Evolutionary conservation across 2,113 vertebrate species (phyloP), one percentile per base, ranked within the genome.

Genomic region (Pipra filicauda): DNA sequence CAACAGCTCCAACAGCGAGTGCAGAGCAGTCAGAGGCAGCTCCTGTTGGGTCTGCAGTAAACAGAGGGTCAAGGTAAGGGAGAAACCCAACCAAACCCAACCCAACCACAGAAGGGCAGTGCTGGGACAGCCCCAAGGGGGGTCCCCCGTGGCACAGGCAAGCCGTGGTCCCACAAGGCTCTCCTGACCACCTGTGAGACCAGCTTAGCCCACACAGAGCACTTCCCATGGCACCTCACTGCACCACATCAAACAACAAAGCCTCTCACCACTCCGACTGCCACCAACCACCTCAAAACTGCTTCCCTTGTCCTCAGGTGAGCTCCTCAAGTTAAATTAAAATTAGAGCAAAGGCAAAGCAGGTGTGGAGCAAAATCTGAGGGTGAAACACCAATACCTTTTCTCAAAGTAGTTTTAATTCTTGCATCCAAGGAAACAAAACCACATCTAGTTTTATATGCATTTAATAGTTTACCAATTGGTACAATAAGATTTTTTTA

Each of bases 391-490:
- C 44, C 79, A 90, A 11, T 4, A 85, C 62, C 70, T 88, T 86
- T 84, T 73, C 88, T 67, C 72, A 89, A 87, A 95, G 89, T 76
- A 91, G 49, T 51, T 89, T 95, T 91, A 91, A 91, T 92, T 95
- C 75, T 90, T 88, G 91, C 93, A 84, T 77, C 93, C 91, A 97
- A 91, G 71, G 88, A 97, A 80, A 97, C 81, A 65, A 71, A 96
- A 92, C 41, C 97, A 97, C 96, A 70, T 96, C 97, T 98, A 97
- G 98, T 98, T 98, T 98, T 98, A 98, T 98, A 98, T 98, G 98
- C 98, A 98, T 98, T 98, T 98, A 98, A 98, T 98, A 98, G 98
- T 98, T 98, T 98, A 98, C 98, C 98, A 98, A 98, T 98, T 98
- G 98, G 98, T 98, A 98, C 98, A 98, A 98, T 98, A 98, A 98